Conservation (phyloP, 2,888 invertebrate genomes). For the Lasioglossum figueresi region DNA sequence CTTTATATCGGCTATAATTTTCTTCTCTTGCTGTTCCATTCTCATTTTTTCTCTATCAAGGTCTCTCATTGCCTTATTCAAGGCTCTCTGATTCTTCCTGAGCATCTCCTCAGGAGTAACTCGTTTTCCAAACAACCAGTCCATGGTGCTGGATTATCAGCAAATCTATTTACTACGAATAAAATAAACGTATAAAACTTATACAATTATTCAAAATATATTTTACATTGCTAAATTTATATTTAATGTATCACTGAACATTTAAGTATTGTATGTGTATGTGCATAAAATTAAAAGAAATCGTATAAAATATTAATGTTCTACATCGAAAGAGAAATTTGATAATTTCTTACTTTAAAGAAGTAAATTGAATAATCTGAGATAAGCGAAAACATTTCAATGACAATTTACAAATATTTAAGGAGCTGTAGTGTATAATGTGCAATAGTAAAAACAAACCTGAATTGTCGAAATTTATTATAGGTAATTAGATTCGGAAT, state of each 20-base stretch:
- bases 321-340: background rate
- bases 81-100: slow-evolving; percentile 98
- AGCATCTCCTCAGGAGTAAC: slow-evolving; percentile 99
- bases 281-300: background rate
- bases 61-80: slow-evolving; percentile 99
- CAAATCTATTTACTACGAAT: background rate
- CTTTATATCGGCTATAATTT: slow-evolving; percentile 98
- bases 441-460: background rate
- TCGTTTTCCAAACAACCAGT: slow-evolving; percentile 98
- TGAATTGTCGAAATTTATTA: background rate
- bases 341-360: background rate
- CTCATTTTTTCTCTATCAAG: slow-evolving; percentile 96
- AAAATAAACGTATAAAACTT: background rate
- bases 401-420: background rate
- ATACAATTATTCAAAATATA: background rate
- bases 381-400: background rate
- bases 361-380: background rate
- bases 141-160: slow-evolving; percentile 85
- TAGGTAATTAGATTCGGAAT: background rate
- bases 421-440: background rate
- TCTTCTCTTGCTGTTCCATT: slow-evolving; percentile 99
- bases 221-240: background rate
- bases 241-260: too few relatives aligned
- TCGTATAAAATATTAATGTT: background rate
- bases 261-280: too few relatives aligned